Evolutionary conservation across 2,888 invertebrate species (phyloP), one percentile per base, ranked within the genome.

Genomic region (Mechanitis messenoides): DNA sequence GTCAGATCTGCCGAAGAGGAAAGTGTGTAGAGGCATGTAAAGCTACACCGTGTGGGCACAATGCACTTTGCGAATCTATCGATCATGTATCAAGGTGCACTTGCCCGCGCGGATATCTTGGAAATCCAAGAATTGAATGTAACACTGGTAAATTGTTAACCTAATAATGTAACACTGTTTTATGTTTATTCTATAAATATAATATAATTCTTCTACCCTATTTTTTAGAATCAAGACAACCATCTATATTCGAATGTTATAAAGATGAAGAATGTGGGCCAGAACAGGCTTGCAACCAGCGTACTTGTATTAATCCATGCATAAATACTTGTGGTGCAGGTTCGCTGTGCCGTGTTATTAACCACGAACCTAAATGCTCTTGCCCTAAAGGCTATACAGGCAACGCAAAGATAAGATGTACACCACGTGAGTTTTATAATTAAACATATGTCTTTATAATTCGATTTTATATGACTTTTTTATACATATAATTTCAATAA

Each of bases 381-480:
- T 97, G 97, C 79, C 97, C 97, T 12, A 87, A 90, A 56, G 94
- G 94, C 59, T 95, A 94, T 78, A 91, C 92, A 56, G 97, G 97
- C 56, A 93, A 95, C 77, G 93, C 96, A 28, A 84, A 87, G 68
- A 84, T 92, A 58, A 93, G 93, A 74, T 97, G 97, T 78, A 87
- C 92, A 79, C 95, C 96, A 88, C 95, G 96, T 96, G 92, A 93
- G 95, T 91, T 65, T 57, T 60, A 12, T 46, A 33, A 20, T 31
- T 33, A 9, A 53, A 46, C 9, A 47, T 31, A 54, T 9, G 20
- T n/a, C 3, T 58, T 20, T 45, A 2, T 12, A 9, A 50, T 31
- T 50, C 31, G 11, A 31, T 31, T 7, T 31, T 31, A 31, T 31
- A 50, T 50, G 7, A 7, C 11, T 54, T 53, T 53, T 58, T n/a